Evolutionary conservation across 2,113 vertebrate genomes (phyloP), one percentile per base, ranked within the genome.

Genomic region (Thomomys bottae): DNA sequence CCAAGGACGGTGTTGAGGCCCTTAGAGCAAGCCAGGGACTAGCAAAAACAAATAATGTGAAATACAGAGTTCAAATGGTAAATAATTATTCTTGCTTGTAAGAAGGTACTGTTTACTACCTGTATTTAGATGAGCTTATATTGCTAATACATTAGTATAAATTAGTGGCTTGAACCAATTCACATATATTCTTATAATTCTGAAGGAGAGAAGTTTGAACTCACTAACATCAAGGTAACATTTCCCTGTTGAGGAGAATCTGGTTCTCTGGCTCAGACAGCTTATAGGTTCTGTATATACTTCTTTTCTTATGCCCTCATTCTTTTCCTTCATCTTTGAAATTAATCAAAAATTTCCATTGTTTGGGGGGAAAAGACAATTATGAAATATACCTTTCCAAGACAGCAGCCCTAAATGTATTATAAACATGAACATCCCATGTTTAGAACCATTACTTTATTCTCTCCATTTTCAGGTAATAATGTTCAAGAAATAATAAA

Each of bases 211-310:
- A 82, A 10, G 2, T 80, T n/a, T 57, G 36, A 76, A 70, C 15
- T 87, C 3, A 63, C 0, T 38, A 78, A 32, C 21, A 85, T 0
- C n/a, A 9, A 64, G 36, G 11, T 67, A 63, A 30, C 36, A 4
- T 54, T 12, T 8, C 4, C 0, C 7, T 87, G 2, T 6, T 72
- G 40, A 0, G 28, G 4, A 86, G 9, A 87, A 77, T 36, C 7
- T 30, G 1, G 30, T 14, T 18, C 0, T 26, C 68, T 72, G 7
- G 0, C 6, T 79, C 42, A 68, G 8, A 24, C 1, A 32, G 2
- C 4, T 76, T 64, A 15, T 57, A 8, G 23, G 8, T 63, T 71
- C 28, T 20, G 0, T 1, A 3, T 63, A 2, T 30, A 18, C 78
- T 57, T 14, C 6, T 24, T 57, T 14, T 30, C 9, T 57, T 61